Evolutionary conservation across 2,888 invertebrate genomes (phyloP).

Genomic region (Blastobasis lacticolella): DNA sequence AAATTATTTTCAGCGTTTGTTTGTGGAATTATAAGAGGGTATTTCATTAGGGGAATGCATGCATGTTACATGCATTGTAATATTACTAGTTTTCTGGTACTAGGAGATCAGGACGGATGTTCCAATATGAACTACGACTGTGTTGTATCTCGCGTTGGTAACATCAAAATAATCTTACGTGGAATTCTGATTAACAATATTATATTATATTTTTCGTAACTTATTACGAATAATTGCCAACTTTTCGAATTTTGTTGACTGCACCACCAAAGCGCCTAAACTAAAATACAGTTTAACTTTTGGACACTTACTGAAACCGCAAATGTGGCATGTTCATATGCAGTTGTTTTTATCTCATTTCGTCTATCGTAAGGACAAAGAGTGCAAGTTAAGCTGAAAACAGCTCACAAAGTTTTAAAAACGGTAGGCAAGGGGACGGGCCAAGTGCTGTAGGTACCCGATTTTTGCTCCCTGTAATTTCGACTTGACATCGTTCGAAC

Average conservation of each 20-base stretch:
- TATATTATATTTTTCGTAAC: too few species aligned
- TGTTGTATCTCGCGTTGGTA: too few species aligned
- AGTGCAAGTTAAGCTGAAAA: constrained; percentile 40
- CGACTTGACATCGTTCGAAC: constrained; percentile 36
- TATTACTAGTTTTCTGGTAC: constrained; percentile 32
- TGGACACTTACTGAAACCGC: background rate
- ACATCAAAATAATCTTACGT: too few species aligned
- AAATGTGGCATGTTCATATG: constrained; percentile 14
- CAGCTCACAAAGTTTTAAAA: constrained; percentile 47
- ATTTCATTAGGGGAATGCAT: constrained; percentile 55
- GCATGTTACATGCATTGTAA: constrained; percentile 43
- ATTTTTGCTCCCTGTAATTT: constrained; percentile 50
- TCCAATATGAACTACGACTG: too few species aligned
- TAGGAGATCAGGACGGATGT: too few species aligned
- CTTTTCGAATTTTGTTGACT: too few species aligned
- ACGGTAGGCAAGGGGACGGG: constrained; percentile 26
- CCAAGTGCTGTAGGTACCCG: constrained; percentile 27
- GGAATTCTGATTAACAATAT: too few species aligned
- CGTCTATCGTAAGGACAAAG: constrained; percentile 34
- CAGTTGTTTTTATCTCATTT: constrained; percentile 34
- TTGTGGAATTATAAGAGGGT: constrained; percentile 41
- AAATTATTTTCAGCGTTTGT: constrained; percentile 61
- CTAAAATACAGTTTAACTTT: too few species aligned
- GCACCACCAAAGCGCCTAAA: too few species aligned
- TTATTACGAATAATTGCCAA: too few species aligned